A percentile compares a stretch with the other conserved stretches of the same genome.
phyloP scores from a whole-genome alignment of 2,113 vertebrate species.

The Tachuris rubrigastra region DNA sequence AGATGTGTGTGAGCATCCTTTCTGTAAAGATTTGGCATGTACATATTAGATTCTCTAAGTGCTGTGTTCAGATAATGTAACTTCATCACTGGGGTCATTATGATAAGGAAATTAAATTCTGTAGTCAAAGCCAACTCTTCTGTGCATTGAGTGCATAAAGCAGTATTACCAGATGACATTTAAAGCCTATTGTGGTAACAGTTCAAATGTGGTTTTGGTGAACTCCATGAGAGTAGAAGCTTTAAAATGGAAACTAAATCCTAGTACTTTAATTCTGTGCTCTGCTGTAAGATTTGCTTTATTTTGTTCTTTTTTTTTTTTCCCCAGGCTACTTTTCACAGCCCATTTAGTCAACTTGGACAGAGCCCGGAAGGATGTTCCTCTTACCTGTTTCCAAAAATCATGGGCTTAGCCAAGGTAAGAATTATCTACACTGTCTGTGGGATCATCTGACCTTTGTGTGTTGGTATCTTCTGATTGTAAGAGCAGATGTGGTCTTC shows the following conservation, averaged over 20 bases:
- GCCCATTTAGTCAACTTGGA: conserved; percentile 82
- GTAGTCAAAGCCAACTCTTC: not conserved
- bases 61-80: not conserved
- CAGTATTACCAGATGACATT: not conserved
- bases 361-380: conserved; percentile 86
- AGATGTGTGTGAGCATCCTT: not conserved
- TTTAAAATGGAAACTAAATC: not conserved
- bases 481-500: not conserved
- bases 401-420: conserved; percentile 87
- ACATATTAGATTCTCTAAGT: not conserved
- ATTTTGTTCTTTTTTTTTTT: not conserved
- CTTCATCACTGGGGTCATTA: not conserved
- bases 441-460: not conserved
- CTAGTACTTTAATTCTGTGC: not conserved
- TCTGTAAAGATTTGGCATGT: not conserved
- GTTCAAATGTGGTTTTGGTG: not conserved
- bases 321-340: conserved; percentile 83
- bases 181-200: not conserved
- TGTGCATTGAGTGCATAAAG: not conserved
- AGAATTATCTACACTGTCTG: not conserved
- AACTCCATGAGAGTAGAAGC: not conserved
- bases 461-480: not conserved
- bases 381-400: conserved; percentile 85
- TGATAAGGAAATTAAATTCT: not conserved
- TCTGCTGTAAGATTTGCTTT: not conserved